Conservation (phyloP, 2,113 vertebrate genomes). For the Lepus americanus region DNA sequence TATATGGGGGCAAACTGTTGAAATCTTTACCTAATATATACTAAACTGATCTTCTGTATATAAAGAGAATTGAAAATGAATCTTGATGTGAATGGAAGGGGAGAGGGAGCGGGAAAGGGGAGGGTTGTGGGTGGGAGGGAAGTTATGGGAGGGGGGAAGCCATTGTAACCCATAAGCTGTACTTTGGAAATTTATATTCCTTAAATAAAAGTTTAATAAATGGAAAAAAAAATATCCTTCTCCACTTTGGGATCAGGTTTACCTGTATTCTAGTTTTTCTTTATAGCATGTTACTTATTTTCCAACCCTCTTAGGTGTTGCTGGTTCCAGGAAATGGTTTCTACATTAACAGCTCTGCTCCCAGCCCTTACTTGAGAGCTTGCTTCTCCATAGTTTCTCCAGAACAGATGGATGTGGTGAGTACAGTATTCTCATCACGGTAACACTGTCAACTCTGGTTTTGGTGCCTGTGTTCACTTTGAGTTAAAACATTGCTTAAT, state of each 20-base stretch:
- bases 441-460: neutral
- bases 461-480: neutral
- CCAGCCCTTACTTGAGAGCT: conserved; percentile 92
- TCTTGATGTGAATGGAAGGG: no score
- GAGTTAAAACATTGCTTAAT: neutral
- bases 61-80: no score
- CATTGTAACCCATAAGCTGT: no score
- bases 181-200: no score
- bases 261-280: neutral
- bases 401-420: conserved; percentile 93
- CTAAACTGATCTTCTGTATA: no score
- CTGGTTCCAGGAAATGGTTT: conserved; percentile 94
- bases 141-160: no score
- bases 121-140: no score
- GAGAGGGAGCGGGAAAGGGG: no score
- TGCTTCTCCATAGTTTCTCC: conserved; percentile 94
- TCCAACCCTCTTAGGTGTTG: conserved; percentile 89
- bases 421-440: neutral
- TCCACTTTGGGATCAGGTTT: neutral
- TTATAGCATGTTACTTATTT: neutral
- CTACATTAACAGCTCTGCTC: conserved; percentile 89
- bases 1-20: no score
- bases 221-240: neutral
- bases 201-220: no score
- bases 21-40: no score